Conservation (phyloP, 2,797 vertebrate species). For the Phrynocephalus vlangalii region DNA sequence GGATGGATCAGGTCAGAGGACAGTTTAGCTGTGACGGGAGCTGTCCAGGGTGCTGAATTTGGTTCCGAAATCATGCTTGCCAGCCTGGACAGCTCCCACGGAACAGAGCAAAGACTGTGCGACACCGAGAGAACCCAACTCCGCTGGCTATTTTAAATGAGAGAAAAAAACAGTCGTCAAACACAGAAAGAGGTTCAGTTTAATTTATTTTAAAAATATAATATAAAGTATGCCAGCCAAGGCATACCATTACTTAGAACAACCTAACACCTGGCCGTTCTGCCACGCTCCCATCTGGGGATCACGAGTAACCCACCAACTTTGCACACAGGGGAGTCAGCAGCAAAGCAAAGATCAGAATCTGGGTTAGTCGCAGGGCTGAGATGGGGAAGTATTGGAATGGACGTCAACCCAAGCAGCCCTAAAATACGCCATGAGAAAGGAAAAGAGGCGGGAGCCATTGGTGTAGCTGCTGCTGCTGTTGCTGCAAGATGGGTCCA, state of each 20-base stretch:
- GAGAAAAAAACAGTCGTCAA: not conserved
- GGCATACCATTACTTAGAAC: not conserved
- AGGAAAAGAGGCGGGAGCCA: constrained; percentile 16
- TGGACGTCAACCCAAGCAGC: constrained; percentile 47
- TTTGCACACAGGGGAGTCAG: not conserved
- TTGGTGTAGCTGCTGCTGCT: constrained; percentile 14
- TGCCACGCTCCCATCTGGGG: not conserved
- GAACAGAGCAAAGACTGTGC: not conserved
- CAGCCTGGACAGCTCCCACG: not conserved
- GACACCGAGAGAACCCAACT: not conserved
- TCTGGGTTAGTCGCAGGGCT: constrained; percentile 18
- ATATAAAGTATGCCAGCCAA: not conserved
- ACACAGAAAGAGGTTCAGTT: not conserved
- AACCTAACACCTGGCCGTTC: not conserved
- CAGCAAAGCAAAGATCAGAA: constrained; percentile 21
- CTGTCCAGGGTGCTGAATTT: not conserved
- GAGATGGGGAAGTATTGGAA: constrained; percentile 25
- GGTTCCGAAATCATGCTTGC: not conserved
- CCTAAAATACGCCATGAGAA: constrained; percentile 31
- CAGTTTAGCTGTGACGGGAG: not conserved
- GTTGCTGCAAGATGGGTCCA: not conserved
- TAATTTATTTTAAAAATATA: constrained; percentile 35
- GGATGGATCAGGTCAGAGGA: too few species aligned
- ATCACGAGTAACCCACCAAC: not conserved
- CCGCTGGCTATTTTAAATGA: not conserved